Percentiles rank a stretch among this genome's conserved stretches.
These are phyloP conservation scores for Microplitis deprimator DNA, from an alignment of 2,888 invertebrate species.

Conservation along the genomic window DNA sequence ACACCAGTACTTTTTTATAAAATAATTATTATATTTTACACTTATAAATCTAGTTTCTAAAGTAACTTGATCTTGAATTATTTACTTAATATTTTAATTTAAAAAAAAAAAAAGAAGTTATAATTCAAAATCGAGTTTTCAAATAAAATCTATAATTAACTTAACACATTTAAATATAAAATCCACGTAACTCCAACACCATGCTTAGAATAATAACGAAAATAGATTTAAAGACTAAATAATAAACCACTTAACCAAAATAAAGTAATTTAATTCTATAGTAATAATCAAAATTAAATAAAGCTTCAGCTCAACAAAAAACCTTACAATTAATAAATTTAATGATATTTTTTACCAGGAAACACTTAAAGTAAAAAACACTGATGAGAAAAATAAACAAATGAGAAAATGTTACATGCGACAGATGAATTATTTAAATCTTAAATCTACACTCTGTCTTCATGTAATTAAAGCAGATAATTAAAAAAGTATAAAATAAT, in stretches of 20 bases:
- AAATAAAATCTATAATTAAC: constrained; percentile 39
- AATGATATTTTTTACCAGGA: constrained; percentile 24
- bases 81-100: background rate
- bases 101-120: background rate
- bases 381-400: constrained; percentile 30
- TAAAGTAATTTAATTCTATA: constrained; percentile 40
- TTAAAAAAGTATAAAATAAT: constrained; percentile 27
- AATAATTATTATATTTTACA: constrained; percentile 10
- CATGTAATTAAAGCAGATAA: constrained; percentile 17
- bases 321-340: background rate
- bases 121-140: constrained; percentile 11
- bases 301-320: constrained; percentile 32
- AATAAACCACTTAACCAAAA: constrained; percentile 55
- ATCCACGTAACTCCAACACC: constrained; percentile 55
- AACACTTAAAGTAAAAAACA: constrained; percentile 22
- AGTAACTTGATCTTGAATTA: constrained; percentile 13
- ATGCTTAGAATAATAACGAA: constrained; percentile 53
- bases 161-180: constrained; percentile 41
- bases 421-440: constrained; percentile 45
- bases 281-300: constrained; percentile 42
- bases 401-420: constrained; percentile 24
- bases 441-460: constrained; percentile 41
- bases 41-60: constrained; percentile 3
- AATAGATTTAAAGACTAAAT: constrained; percentile 47
- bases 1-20: constrained; percentile 30